phyloP scores from a whole-genome alignment of 92 coral and sea anemone species.

The Parazoanthus atlanticus region DNA sequence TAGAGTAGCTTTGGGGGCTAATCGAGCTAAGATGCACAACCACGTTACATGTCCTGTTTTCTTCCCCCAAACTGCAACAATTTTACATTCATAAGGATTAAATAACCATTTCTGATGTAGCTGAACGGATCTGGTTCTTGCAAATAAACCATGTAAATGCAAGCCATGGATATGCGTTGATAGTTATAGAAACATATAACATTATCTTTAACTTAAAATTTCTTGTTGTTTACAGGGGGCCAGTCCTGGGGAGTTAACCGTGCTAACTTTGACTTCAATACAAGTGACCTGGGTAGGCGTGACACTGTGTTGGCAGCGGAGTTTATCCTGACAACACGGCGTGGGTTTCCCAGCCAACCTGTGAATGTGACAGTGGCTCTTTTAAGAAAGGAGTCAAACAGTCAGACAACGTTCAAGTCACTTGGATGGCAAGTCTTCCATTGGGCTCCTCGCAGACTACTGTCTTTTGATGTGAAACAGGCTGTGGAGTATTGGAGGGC shows the following conservation, averaged over 20 bases:
- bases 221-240: background rate
- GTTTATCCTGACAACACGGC: conserved; percentile 2
- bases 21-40: too few species aligned
- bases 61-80: too few species aligned
- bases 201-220: background rate
- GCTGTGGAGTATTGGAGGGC: conserved; percentile 19
- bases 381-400: background rate
- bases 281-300: background rate
- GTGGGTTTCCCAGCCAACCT: conserved; percentile 16
- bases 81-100: too few species aligned
- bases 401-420: background rate
- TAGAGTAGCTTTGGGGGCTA: too few species aligned
- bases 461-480: background rate
- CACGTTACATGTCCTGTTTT: too few species aligned
- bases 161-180: too few species aligned
- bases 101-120: too few species aligned
- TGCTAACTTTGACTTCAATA: conserved; percentile 23
- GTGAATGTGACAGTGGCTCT: background rate
- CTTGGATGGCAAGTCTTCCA: conserved; percentile 27
- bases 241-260: background rate
- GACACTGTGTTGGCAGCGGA: conserved; percentile 18
- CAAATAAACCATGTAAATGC: too few species aligned
- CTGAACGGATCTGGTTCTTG: too few species aligned
- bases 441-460: background rate
- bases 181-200: too few species aligned